Evolutionary conservation across 2,797 vertebrate genomes (phyloP), one percentile per base, ranked within the genome.

Genomic region (Alcedo quadribrachys): DNA sequence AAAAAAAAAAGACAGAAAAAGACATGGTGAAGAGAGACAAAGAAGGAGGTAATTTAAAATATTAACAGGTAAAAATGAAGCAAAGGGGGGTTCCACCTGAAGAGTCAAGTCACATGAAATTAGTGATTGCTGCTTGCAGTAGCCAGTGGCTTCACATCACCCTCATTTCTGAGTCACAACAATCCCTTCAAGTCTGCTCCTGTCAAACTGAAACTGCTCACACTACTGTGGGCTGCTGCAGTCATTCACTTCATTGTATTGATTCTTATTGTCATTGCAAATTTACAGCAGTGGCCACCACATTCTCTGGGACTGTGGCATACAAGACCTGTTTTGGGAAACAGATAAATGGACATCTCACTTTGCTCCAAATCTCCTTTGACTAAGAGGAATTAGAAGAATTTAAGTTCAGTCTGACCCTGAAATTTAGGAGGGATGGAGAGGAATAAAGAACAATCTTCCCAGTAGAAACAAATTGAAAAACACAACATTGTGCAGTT

Each of bases 251-350:
- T 76, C 20, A 50, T 74, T 77, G 62, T 82, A 85, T 65, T 78
- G 79, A 71, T 78, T 80, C 27, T 40, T 83, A 54, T 21, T 85
- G 50, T 43, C 45, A 20, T 20, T 27, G 20, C 6, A 70, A 77
- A 83, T 77, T 81, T 78, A 12, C 15, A 55, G n/a, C n/a, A 62
- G 27, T 32, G 18, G 84, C 25, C 32, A 84, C 7, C 22, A 33
- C 17, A 5, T 71, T 75, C 4, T 80, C 20, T 45, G 2, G 1
- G 43, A 77, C 43, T 35, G 46, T 1, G 2, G 62, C 8, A 57
- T 11, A 42, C 0, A 0, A 81, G 20, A 68, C 14, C 0, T 2
- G 25, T 67, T 42, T 63, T 54, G 13, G 24, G 22, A 66, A 86
- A 66, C 4, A 87, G 30, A 81, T 63, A 57, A 61, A 68, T 4